phyloP scores from a whole-genome alignment of 37 sponge, comb jelly and placozoan species.

The Aphrocallistes beatrix region DNA sequence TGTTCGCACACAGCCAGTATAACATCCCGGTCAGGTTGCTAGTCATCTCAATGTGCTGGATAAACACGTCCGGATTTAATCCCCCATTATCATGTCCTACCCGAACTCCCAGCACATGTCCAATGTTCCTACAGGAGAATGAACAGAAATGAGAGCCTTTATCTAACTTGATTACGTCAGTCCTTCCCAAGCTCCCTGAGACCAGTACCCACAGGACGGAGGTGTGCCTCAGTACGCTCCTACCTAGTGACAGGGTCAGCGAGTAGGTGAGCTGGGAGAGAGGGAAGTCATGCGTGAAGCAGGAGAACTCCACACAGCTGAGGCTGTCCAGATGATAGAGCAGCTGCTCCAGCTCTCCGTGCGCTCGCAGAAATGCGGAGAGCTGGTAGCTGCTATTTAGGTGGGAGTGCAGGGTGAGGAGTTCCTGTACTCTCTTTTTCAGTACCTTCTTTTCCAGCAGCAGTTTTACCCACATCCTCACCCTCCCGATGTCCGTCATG shows the following conservation, averaged over 20 bases:
- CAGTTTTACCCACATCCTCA: not conserved
- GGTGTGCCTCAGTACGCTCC: not conserved
- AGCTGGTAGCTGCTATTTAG: slow-evolving; percentile 36
- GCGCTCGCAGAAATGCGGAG: slow-evolving; percentile 83
- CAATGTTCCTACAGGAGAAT: not conserved
- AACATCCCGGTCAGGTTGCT: slow-evolving; percentile 1
- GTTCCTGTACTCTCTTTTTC: not conserved
- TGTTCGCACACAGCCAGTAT: not conserved
- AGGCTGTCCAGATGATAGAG: slow-evolving; percentile 74
- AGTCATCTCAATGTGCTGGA: not conserved
- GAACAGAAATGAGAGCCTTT: not conserved
- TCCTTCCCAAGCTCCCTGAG: not conserved
- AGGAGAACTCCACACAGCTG: slow-evolving; percentile 72
- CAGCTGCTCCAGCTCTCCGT: slow-evolving; percentile 83
- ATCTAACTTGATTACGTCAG: not conserved
- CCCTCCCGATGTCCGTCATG: not conserved
- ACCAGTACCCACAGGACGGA: not conserved
- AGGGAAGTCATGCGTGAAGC: slow-evolving; percentile 72
- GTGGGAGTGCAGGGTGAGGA: not conserved
- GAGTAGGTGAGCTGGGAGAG: not conserved
- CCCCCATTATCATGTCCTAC: not conserved
- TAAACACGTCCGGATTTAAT: not conserved
- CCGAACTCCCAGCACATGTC: not conserved
- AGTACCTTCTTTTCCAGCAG: not conserved
- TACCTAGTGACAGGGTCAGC: not conserved